A percentile compares a stretch with the other conserved stretches of the same genome.
phyloP scores from a whole-genome alignment of 2,113 vertebrate genomes.

The Protomyctophum bolini region DNA sequence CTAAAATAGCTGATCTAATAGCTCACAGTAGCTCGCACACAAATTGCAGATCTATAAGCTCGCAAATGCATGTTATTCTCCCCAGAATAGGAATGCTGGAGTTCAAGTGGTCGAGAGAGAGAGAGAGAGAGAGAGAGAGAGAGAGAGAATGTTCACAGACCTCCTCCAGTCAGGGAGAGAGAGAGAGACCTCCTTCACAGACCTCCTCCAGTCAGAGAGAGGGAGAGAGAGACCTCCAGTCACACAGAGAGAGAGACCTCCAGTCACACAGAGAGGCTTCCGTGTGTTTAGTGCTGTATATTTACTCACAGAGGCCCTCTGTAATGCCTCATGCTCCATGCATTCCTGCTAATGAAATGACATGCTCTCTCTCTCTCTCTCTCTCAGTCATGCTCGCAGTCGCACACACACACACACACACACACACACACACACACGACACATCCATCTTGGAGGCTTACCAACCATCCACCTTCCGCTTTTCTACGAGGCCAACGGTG shows the following conservation, averaged over 20 bases:
- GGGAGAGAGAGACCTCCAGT: too few relatives aligned
- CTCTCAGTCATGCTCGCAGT: not conserved
- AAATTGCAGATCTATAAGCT: too few relatives aligned
- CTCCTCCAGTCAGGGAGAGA: not conserved
- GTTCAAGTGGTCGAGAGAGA: too few relatives aligned
- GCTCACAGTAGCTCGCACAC: too few relatives aligned
- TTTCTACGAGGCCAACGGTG: slow-evolving; percentile 21
- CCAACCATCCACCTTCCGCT: slow-evolving; percentile 21
- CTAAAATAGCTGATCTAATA: too few relatives aligned
- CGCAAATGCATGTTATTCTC: too few relatives aligned
- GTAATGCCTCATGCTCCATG: not conserved
- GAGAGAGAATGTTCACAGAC: too few relatives aligned
- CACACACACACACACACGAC: slow-evolving; percentile 25
- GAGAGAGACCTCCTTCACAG: not conserved
- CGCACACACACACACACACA: slow-evolving; percentile 21
- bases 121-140: too few relatives aligned
- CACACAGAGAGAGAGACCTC: not conserved
- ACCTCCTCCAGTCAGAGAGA: too few relatives aligned
- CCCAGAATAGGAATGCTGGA: too few relatives aligned
- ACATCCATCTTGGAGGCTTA: slow-evolving; percentile 20
- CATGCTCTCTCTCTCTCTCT: not conserved
- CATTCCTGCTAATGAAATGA: slow-evolving; percentile 14
- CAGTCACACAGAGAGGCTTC: slow-evolving; percentile 1
- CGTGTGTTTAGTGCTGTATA: slow-evolving; percentile 32
- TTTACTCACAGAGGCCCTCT: slow-evolving; percentile 31